Evolutionary conservation across 1,140 invertebrate species (phyloP).

Genomic region (Microplitis mediator): DNA sequence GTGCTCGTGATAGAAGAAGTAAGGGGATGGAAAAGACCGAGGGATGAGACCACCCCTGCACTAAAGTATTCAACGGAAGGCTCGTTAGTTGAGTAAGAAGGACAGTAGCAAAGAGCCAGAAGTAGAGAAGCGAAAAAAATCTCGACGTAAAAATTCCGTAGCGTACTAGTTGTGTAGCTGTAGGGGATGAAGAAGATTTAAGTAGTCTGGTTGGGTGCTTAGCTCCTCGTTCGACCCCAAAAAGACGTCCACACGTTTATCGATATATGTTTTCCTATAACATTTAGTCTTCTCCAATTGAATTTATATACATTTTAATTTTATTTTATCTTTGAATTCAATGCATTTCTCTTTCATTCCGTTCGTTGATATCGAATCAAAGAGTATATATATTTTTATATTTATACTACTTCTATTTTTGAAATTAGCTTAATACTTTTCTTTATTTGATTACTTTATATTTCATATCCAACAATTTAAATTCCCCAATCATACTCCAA

Average conservation of each 20-base stretch:
- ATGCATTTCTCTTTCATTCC: no score
- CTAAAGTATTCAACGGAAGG: constrained; percentile 28
- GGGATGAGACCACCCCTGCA: constrained; percentile 17
- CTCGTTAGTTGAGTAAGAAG: constrained; percentile 26
- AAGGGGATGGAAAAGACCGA: neutral
- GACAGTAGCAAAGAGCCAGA: constrained; percentile 1
- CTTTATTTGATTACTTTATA: no score
- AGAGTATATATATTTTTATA: no score
- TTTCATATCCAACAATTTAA: no score
- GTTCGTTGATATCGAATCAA: no score
- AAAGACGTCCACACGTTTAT: constrained; percentile 12
- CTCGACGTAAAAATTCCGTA: constrained; percentile 20
- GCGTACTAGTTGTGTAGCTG: constrained; percentile 7
- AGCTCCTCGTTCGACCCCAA: constrained; percentile 12
- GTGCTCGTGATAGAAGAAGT: neutral
- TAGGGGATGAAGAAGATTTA: constrained; percentile 28
- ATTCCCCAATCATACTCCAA: no score
- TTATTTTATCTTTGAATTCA: no score
- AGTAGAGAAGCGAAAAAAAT: constrained; percentile 10
- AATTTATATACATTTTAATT: neutral
- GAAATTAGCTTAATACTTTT: no score
- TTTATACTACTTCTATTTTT: no score
- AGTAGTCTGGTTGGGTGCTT: constrained; percentile 27
- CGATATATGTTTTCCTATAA: neutral
- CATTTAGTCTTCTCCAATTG: neutral